These are phyloP conservation scores for Cervus canadensis DNA, from an alignment of 2,113 vertebrate species.

Conservation along the genomic window DNA sequence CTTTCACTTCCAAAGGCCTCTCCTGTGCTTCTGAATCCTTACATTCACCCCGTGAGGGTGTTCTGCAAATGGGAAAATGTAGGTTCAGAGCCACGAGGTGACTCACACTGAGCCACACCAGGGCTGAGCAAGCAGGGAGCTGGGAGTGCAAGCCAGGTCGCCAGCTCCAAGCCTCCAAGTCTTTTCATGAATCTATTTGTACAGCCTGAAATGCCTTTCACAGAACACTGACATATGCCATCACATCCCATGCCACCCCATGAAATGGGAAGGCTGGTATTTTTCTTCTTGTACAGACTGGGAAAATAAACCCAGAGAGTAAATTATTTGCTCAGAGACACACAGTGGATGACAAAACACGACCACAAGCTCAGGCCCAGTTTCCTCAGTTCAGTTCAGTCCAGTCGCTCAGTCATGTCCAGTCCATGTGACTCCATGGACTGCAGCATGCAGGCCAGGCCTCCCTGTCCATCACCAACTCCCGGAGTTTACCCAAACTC, in stretches of 20 bases:
- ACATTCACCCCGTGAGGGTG: not conserved
- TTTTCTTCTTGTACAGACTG: not conserved
- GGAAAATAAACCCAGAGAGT: not conserved
- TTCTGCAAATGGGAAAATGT: not conserved
- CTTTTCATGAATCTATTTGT: not conserved
- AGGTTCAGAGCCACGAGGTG: not conserved
- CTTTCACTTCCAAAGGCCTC: not conserved
- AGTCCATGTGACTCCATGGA: not conserved
- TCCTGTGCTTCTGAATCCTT: not conserved
- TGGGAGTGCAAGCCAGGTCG: not conserved
- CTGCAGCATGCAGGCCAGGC: not conserved
- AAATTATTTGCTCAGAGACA: not conserved
- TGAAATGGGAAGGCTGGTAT: not conserved
- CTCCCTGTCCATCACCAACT: not conserved
- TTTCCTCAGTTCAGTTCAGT: not conserved
- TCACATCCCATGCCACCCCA: not conserved
- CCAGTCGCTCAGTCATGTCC: not conserved
- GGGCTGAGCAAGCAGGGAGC: not conserved
- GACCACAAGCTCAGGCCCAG: not conserved
- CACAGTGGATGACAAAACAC: not conserved
- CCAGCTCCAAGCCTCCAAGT: not conserved
- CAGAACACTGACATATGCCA: not conserved
- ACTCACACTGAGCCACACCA: conserved; percentile 32
- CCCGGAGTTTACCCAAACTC: not conserved
- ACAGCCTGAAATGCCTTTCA: not conserved